Evolutionary conservation across 2,113 vertebrate species (phyloP).

Genomic region (Canis aureus): DNA sequence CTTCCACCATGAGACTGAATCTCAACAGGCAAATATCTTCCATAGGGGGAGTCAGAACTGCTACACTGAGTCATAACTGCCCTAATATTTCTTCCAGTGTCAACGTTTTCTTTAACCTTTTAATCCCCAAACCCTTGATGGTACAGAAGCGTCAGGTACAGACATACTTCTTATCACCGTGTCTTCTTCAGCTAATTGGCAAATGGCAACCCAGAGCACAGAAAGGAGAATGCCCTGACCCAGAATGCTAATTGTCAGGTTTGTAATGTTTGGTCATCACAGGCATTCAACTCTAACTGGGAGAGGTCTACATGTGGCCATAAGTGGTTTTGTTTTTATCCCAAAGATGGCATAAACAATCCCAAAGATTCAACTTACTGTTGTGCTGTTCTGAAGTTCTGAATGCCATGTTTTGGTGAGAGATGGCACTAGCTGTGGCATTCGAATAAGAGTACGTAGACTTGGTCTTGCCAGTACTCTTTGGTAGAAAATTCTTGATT

Average conservation of each 20-base stretch:
- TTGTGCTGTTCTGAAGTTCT: neutral
- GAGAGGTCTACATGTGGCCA: neutral
- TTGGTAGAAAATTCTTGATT: constrained; percentile 13
- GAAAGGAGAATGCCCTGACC: neutral
- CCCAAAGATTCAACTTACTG: neutral
- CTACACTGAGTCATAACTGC: neutral
- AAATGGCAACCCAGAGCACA: neutral
- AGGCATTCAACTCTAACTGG: neutral
- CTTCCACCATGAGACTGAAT: neutral
- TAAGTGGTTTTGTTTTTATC: neutral
- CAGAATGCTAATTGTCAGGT: neutral
- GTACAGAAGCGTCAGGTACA: neutral
- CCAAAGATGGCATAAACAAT: neutral
- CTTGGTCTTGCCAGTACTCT: neutral
- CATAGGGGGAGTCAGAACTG: neutral
- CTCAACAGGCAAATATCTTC: neutral
- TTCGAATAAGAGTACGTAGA: neutral
- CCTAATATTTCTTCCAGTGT: neutral
- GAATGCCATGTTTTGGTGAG: accelerated
- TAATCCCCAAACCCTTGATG: neutral
- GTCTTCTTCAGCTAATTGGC: neutral
- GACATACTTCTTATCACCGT: neutral
- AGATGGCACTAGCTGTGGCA: neutral
- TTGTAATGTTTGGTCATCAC: neutral
- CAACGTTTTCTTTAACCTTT: neutral